phyloP scores from a whole-genome alignment of 2,113 vertebrate species.

The Polypterus bichir region DNA sequence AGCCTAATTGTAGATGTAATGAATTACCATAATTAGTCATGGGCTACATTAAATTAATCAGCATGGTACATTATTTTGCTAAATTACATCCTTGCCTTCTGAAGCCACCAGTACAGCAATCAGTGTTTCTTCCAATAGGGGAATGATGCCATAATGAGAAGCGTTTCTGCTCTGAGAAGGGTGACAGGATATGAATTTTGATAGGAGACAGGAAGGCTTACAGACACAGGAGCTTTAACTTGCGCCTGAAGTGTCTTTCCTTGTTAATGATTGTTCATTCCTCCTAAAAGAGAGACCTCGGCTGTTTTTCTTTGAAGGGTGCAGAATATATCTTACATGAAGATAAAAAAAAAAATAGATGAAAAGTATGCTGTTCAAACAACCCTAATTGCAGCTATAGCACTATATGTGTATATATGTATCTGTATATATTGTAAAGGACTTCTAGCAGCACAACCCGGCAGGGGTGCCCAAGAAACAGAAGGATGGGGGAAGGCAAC shows the following conservation, averaged over 20 bases:
- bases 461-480: no score
- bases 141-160: conserved; percentile 73
- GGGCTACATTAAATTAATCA: conserved; percentile 90
- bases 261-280: conserved; percentile 60
- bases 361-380: not conserved
- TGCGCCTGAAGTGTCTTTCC: conserved; percentile 62
- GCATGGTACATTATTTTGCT: conserved; percentile 85
- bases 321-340: conserved; percentile 49
- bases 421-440: not conserved
- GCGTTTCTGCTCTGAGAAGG: conserved; percentile 59
- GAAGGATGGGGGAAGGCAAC: no score
- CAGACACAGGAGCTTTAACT: conserved; percentile 51
- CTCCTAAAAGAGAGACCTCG: conserved; percentile 63
- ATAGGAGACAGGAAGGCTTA: conserved; percentile 58
- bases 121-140: conserved; percentile 68
- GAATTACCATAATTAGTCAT: conserved; percentile 96
- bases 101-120: conserved; percentile 75
- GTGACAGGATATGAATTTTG: conserved; percentile 68
- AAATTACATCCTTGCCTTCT: conserved; percentile 85
- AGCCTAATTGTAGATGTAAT: conserved; percentile 99
- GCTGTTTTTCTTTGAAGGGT: conserved; percentile 55
- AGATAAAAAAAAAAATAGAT: conserved; percentile 41
- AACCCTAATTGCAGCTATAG: not conserved
- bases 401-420: not conserved
- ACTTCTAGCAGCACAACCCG: no score